Evolutionary conservation across 92 coral and sea anemone genomes (phyloP).

Genomic region (Blastomussa wellsi): DNA sequence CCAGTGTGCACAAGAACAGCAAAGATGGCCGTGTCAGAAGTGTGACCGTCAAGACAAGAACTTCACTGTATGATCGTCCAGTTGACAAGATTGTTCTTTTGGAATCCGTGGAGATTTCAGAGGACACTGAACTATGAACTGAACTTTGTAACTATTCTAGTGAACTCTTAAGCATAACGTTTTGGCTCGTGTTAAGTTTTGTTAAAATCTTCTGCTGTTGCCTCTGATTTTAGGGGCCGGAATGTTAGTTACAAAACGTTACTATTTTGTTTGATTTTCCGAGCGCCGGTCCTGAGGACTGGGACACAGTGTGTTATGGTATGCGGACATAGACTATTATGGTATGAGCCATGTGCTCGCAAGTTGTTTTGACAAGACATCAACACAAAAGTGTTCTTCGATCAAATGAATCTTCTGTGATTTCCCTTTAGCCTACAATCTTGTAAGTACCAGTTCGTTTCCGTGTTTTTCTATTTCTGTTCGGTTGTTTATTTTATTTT

Average conservation of each 20-base stretch:
- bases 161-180: not conserved
- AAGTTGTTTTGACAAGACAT: too few species aligned
- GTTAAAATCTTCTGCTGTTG: not conserved
- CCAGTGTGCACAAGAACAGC: not conserved
- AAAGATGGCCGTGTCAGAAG: not conserved
- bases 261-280: too few species aligned
- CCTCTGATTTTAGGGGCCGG: slow-evolving; percentile 1
- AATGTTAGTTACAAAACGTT: not conserved
- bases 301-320: too few species aligned
- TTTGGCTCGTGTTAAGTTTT: not conserved
- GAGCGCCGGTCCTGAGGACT: too few species aligned
- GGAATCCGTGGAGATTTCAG: slow-evolving; percentile 5
- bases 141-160: not conserved
- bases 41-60: not conserved
- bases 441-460: too few species aligned
- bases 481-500: too few species aligned
- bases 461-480: too few species aligned
- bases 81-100: not conserved
- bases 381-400: too few species aligned
- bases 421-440: too few species aligned
- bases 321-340: too few species aligned
- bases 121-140: not conserved
- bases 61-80: not conserved
- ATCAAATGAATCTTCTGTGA: too few species aligned
- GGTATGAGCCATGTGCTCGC: too few species aligned